These are phyloP conservation scores for Fukomys damarensis DNA, from an alignment of 2,113 vertebrate species.

Conservation along the genomic window DNA sequence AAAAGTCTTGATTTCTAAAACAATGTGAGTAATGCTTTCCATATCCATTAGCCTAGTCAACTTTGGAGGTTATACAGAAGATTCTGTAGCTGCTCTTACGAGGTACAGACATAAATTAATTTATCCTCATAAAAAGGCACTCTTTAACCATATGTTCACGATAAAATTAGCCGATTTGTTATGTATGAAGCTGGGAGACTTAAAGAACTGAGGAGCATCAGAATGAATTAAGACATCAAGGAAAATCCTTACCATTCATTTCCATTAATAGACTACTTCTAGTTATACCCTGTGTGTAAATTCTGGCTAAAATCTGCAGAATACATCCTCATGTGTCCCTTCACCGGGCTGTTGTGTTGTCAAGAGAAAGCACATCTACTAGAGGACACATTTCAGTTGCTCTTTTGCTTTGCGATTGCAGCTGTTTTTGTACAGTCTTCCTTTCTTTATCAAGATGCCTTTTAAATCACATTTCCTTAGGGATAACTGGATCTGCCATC, in stretches of 20 bases:
- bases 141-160: slow-evolving; percentile 55
- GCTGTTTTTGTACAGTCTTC: slow-evolving; percentile 47
- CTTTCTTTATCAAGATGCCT: slow-evolving; percentile 51
- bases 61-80: background rate
- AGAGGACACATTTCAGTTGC: background rate
- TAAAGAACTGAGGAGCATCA: background rate
- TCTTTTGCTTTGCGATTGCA: slow-evolving; percentile 47
- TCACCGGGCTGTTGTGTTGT: background rate
- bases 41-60: background rate
- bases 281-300: background rate
- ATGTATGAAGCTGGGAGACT: background rate
- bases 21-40: background rate
- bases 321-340: background rate
- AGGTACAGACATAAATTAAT: slow-evolving; percentile 50
- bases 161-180: slow-evolving; percentile 48
- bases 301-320: background rate
- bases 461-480: slow-evolving; percentile 69
- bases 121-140: slow-evolving; percentile 25
- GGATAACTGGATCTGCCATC: slow-evolving; percentile 57
- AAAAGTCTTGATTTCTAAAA: background rate
- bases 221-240: background rate
- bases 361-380: slow-evolving; percentile 4
- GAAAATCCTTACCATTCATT: background rate
- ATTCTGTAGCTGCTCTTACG: slow-evolving; percentile 4
- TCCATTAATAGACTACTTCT: background rate